phyloP scores from a whole-genome alignment of 2,888 invertebrate genomes.

The Salticus scenicus region DNA sequence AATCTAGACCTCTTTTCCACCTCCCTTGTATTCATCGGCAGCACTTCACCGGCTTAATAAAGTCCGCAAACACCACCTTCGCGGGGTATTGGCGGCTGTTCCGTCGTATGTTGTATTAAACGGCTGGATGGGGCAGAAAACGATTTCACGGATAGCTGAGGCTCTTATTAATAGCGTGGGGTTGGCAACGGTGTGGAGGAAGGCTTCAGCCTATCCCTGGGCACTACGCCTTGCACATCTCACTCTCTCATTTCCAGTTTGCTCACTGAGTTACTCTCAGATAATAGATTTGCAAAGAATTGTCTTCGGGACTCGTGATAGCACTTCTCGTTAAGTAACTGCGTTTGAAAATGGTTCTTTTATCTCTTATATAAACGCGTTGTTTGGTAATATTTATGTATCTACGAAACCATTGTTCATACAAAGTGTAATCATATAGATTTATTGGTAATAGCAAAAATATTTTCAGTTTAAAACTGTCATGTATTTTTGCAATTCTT shows the following conservation, averaged over 20 bases:
- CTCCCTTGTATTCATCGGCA: not conserved
- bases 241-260: not conserved
- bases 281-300: not conserved
- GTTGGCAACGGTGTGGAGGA: no score
- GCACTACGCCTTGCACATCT: not conserved
- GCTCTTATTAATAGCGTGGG: slow-evolving; percentile 56
- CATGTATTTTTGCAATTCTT: no score
- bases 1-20: not conserved
- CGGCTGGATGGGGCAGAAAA: slow-evolving; percentile 27
- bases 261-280: not conserved
- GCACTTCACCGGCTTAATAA: not conserved
- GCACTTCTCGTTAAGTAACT: no score
- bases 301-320: no score
- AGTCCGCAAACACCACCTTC: not conserved
- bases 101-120: not conserved
- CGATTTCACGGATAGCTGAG: slow-evolving; percentile 63
- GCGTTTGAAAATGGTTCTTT: no score
- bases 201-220: not conserved
- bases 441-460: no score
- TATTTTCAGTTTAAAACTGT: no score
- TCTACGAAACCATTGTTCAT: no score
- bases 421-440: no score
- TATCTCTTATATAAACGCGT: no score
- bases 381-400: no score
- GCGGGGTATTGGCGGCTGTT: not conserved